Percentiles rank a stretch among this genome's conserved stretches.
phyloP scores from a whole-genome alignment of 2,888 invertebrate species.

The Ectemnius lituratus region DNA sequence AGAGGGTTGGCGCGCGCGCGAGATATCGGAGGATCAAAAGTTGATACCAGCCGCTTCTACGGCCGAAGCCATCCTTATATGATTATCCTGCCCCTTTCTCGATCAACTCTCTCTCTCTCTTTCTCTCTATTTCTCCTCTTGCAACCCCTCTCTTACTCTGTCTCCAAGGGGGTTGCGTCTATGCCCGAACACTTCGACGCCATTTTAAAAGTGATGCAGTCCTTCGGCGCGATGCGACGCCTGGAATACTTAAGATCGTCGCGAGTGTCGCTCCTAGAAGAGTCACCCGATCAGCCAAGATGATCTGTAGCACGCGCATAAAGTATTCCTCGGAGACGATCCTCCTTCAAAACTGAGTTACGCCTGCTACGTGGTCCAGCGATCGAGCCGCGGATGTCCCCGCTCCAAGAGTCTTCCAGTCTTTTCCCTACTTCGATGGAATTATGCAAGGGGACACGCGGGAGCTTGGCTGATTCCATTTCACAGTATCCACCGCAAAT shows the following conservation, averaged over 20 bases:
- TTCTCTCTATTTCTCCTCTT: not conserved
- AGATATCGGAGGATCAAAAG: constrained; percentile 70
- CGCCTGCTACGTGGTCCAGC: constrained; percentile 69
- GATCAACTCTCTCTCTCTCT: not conserved
- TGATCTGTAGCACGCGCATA: constrained; percentile 69
- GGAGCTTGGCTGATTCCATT: constrained; percentile 38
- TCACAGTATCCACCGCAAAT: constrained; percentile 24
- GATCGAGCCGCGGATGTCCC: constrained; percentile 49
- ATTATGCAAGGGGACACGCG: constrained; percentile 50
- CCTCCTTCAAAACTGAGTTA: constrained; percentile 74
- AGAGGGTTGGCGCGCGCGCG: constrained; percentile 20
- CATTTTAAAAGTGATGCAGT: constrained; percentile 53
- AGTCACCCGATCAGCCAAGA: constrained; percentile 29
- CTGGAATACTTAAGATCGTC: constrained; percentile 70
- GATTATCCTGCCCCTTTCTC: constrained; percentile 65
- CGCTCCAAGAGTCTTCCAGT: not conserved
- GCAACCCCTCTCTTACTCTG: constrained; percentile 31
- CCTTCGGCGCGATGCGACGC: constrained; percentile 57
- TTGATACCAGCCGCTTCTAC: constrained; percentile 63
- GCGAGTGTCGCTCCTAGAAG: constrained; percentile 25
- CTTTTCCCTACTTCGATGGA: constrained; percentile 11
- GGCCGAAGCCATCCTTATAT: constrained; percentile 64
- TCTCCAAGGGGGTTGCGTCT: not conserved
- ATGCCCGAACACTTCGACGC: constrained; percentile 20
- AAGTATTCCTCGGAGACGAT: constrained; percentile 74